These are phyloP conservation scores for Drosophila insularis DNA, from an alignment of 1,140 invertebrate species.

Conservation along the genomic window DNA sequence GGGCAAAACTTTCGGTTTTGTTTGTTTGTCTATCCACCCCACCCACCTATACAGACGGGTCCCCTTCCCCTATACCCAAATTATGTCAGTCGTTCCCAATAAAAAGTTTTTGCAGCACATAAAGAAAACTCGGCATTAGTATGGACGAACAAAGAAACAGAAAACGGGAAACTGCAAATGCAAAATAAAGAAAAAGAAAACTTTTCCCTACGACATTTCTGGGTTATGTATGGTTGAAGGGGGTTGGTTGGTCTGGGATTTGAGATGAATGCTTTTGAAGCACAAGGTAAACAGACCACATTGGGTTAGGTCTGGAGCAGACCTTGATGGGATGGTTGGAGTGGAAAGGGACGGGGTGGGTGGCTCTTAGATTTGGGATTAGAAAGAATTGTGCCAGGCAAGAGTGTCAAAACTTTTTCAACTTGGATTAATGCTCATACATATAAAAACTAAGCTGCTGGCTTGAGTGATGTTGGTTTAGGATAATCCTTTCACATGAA, in stretches of 20 bases:
- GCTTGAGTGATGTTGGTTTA: constrained; percentile 4
- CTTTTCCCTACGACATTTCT: constrained; percentile 28
- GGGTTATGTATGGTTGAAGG: constrained; percentile 27
- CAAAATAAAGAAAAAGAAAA: constrained; percentile 15
- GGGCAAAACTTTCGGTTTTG: constrained; percentile 20
- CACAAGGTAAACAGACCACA: constrained; percentile 21
- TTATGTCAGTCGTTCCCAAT: constrained; percentile 9
- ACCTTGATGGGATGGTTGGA: constrained; percentile 10
- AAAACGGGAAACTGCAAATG: constrained; percentile 20
- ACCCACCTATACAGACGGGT: too few relatives aligned
- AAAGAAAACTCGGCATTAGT: constrained; percentile 15
- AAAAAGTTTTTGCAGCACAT: constrained; percentile 20
- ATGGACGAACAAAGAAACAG: constrained; percentile 1
- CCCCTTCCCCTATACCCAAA: not conserved
- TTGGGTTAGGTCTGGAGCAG: constrained; percentile 21
- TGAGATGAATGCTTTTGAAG: constrained; percentile 20
- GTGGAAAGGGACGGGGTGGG: not conserved
- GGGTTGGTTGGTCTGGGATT: constrained; percentile 9
- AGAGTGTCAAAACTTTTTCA: constrained; percentile 14
- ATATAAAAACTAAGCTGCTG: not conserved
- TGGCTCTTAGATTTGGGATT: constrained; percentile 16
- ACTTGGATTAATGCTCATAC: constrained; percentile 4
- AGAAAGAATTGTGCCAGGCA: constrained; percentile 21
- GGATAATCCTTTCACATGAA: constrained; percentile 1
- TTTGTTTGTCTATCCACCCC: constrained; percentile 8